Base-by-base conservation (phyloP, 2,113 vertebrate genomes). In the Malurus cyaneus region DNA sequence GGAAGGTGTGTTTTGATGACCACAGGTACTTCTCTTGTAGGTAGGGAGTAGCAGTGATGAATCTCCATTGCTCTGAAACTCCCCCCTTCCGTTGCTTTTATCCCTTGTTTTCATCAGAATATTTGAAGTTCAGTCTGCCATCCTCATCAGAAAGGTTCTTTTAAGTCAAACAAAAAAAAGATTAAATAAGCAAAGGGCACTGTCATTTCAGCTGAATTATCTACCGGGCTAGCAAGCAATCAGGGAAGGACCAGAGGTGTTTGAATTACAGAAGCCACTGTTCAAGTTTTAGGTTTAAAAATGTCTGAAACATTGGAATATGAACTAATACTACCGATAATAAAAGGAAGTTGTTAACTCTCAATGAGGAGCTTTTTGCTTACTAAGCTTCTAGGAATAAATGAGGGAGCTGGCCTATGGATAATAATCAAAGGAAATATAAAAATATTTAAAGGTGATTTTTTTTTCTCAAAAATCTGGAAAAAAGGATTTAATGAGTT, bases 291-390 rank as follows among this genome's bases (percentile, higher is more conserved):
- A 64, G 49, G 26, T 78, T 60, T 72, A 82, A 91, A 67, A 71
- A 52, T 53, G 13, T 31, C 19, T 52, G 86, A 86, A 94, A 64
- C 10, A 9, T 16, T 89, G 62, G 61, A 86, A 31, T 57, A 36
- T 61, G 41, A 89, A 60, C 34, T 69, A 46, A 53, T 50, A 41
- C 57, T 92, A 42, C 77, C 89, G 71, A 84, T 91, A 93, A 70
- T 49, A 86, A 88, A 73, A 59, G 94, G 76, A 94, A 95, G 59
- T 85, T 96, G 42, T 88, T 94, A 80, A 60, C 42, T 94, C 82
- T 61, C 83, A 74, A 25, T 74, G 47, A 60, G 52, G 66, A 94
- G 64, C 39, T 95, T 73, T 78, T 95, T 96, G 89, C 70, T 94
- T 91, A 60, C 42, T 93, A 82, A 92, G 49, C 73, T 93, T 91